phyloP scores from a whole-genome alignment of 1,140 invertebrate genomes.

The Aphis gossypii region DNA sequence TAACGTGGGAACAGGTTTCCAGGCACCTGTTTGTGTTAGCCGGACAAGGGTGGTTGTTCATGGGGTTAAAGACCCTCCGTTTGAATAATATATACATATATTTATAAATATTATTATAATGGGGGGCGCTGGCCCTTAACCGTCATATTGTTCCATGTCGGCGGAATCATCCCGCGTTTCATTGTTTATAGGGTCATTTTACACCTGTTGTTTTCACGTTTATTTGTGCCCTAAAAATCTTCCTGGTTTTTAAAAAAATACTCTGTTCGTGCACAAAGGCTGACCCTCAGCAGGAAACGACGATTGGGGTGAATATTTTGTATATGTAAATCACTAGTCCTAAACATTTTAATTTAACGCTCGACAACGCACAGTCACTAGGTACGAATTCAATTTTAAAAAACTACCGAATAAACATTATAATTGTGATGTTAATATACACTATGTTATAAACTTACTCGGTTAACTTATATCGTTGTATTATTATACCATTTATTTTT shows the following conservation, averaged over 20 bases:
- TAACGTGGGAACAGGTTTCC: constrained; percentile 56
- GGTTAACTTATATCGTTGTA: not conserved
- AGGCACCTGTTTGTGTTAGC: constrained; percentile 47
- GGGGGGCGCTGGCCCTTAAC: constrained; percentile 53
- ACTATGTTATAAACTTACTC: not conserved
- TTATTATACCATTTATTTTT: not conserved
- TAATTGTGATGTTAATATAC: not conserved
- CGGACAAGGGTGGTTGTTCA: constrained; percentile 54
- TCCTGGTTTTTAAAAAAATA: constrained; percentile 1
- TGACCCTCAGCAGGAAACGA: constrained; percentile 50
- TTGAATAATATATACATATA: constrained; percentile 1
- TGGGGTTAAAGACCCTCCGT: constrained; percentile 50
- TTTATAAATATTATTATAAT: constrained; percentile 44
- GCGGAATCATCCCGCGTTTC: constrained; percentile 48
- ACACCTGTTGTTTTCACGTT: constrained; percentile 55
- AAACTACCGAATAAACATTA: not conserved
- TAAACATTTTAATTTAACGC: constrained; percentile 58
- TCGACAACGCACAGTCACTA: constrained; percentile 24
- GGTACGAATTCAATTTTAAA: not conserved
- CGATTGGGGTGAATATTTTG: constrained; percentile 55
- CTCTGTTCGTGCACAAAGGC: not conserved
- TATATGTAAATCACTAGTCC: constrained; percentile 52
- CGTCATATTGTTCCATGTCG: constrained; percentile 53
- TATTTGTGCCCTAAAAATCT: constrained; percentile 48
- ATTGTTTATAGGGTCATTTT: constrained; percentile 55